Base-by-base conservation (phyloP, 2,113 vertebrate species). In the Lamprologus lemairii region DNA sequence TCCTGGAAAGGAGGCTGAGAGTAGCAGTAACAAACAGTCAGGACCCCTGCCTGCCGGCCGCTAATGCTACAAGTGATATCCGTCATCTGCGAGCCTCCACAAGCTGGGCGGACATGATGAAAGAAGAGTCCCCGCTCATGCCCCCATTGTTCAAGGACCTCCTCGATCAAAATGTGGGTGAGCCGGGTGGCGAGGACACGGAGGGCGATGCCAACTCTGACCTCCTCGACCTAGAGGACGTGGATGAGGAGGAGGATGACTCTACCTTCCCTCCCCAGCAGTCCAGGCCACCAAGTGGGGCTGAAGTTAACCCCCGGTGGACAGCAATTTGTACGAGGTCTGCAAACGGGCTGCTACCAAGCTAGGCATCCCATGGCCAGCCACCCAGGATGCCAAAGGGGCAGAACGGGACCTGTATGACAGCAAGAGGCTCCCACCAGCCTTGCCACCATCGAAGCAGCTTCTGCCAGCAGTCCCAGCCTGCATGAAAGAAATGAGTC, bases 391-490 rank as follows among this genome's bases (percentile, higher is more conserved):
- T 12, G 2, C 4, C 53, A 2, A 55, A 23, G 10, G 53, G 53
- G n/a, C 53, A 54, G n/a, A 54, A 54, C 2, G 10, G 1, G 10
- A 54, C 53, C n/a, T 54, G 53, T 23, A 54, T 54, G n/a, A 54
- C n/a, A 1, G 6, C n/a, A 54, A 54, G 53, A 54, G 53, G 53
- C 10, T 54, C 53, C 53, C 53, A 54, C 53, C 53, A 23, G 53
- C n/a, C 53, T 54, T 54, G 53, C 53, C n/a, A 2, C 10, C 10
- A 54, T 54, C 1, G 4, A 54, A 54, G n/a, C 53, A 54, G 53
- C 53, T 23, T 54, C 10, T 54, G 53, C 53, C 53, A 23, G 6
- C n/a, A 54, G 53, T 54, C n/a, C 53, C 1, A 0, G 10, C 53
- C 10, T 54, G 2, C 6, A 3, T 23, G n/a, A 23, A 23, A 7